Evolutionary conservation across 2,888 invertebrate species (phyloP).

Genomic region (Trichogramma evanescens): DNA sequence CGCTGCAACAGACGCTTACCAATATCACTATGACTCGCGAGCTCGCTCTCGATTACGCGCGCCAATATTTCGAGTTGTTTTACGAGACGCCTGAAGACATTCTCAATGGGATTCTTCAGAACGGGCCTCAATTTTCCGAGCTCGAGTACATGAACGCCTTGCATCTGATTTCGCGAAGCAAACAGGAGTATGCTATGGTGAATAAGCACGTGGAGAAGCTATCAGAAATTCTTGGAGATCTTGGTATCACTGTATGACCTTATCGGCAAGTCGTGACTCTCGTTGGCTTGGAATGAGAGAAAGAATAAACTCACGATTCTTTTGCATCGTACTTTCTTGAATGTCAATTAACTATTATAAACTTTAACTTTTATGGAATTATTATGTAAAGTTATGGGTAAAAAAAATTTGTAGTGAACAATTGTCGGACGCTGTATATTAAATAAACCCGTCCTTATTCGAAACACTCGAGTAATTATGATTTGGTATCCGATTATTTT

Average conservation of each 20-base stretch:
- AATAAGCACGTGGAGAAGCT: constrained; percentile 69
- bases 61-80: constrained; percentile 81
- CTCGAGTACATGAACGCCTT: constrained; percentile 72
- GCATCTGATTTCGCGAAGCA: constrained; percentile 45
- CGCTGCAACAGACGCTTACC: constrained; percentile 77
- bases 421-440: too few species aligned
- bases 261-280: background rate
- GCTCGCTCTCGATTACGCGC: constrained; percentile 79
- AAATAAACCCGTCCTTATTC: too few species aligned
- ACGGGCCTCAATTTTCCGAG: constrained; percentile 66
- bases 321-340: too few species aligned
- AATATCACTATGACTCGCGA: constrained; percentile 76
- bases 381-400: too few species aligned
- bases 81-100: constrained; percentile 77
- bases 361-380: too few species aligned
- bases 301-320: too few species aligned
- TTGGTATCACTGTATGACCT: constrained; percentile 60
- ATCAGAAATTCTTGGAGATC: constrained; percentile 76
- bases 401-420: too few species aligned
- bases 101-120: constrained; percentile 73
- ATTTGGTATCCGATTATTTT: too few species aligned
- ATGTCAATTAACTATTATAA: too few species aligned
- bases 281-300: too few species aligned
- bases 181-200: constrained; percentile 45
- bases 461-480: too few species aligned